phyloP scores from a whole-genome alignment of 1,140 invertebrate species.

The Trissolcus basalis region DNA sequence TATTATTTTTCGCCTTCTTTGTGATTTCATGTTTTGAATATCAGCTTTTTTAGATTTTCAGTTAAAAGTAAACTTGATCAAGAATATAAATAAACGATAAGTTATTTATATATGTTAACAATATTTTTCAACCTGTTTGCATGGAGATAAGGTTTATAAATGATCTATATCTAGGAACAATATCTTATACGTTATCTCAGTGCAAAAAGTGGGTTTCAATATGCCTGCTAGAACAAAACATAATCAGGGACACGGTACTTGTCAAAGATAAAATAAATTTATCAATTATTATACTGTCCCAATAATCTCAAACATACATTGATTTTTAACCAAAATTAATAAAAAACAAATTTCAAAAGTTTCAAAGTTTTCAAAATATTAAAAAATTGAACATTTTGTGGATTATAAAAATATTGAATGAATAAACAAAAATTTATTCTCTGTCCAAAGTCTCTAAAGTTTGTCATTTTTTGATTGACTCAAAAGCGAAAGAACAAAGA shows the following conservation, averaged over 20 bases:
- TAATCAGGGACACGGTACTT: not conserved
- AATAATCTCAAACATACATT: not conserved
- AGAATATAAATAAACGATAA: no score
- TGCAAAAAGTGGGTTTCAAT: slow-evolving; percentile 13
- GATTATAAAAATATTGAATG: no score
- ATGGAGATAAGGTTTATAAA: slow-evolving; percentile 12
- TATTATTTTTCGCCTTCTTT: no score
- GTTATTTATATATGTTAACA: not conserved
- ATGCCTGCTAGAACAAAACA: not conserved
- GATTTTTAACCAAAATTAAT: not conserved
- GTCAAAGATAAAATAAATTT: not conserved
- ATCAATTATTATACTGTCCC: not conserved
- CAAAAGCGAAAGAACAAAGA: slow-evolving; percentile 25
- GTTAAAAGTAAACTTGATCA: no score
- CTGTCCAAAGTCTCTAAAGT: no score
- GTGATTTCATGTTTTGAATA: no score
- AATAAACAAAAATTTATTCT: no score
- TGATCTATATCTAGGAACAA: slow-evolving; percentile 11
- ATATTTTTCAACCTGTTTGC: slow-evolving; percentile 3
- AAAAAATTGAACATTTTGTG: no score
- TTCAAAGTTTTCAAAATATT: no score
- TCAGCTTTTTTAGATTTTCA: no score
- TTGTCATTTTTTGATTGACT: slow-evolving; percentile 18
- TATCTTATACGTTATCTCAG: slow-evolving; percentile 26
- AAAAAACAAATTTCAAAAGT: no score